Evolutionary conservation across 2,888 invertebrate species (phyloP).

Genomic region (Helleia helle): DNA sequence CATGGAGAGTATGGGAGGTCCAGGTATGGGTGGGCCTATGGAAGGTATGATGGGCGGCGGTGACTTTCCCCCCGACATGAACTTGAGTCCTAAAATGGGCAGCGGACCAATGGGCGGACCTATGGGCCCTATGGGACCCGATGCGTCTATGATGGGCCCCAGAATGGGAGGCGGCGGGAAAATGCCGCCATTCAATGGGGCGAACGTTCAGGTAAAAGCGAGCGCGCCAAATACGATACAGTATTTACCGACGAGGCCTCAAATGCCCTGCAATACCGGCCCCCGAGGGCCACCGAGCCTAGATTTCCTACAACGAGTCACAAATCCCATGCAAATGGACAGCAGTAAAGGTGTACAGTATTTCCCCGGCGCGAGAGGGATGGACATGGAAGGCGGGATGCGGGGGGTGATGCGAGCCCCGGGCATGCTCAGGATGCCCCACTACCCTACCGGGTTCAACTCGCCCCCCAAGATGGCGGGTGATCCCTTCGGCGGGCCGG

Average conservation of each 20-base stretch:
- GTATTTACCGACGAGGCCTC: slow-evolving; percentile 96
- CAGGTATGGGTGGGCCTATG: slow-evolving; percentile 69
- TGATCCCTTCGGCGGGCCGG: slow-evolving; percentile 44
- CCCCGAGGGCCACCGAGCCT: slow-evolving; percentile 89
- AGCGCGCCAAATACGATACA: slow-evolving; percentile 98
- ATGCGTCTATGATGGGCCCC: slow-evolving; percentile 79
- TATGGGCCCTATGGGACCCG: slow-evolving; percentile 67
- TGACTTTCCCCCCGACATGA: slow-evolving; percentile 69
- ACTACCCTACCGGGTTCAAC: slow-evolving; percentile 60
- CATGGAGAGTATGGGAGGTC: slow-evolving; percentile 67
- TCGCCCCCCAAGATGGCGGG: slow-evolving; percentile 60
- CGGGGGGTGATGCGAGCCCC: slow-evolving; percentile 60
- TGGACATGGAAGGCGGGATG: slow-evolving; percentile 69
- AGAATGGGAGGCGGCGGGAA: slow-evolving; percentile 73
- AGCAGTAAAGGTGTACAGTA: slow-evolving; percentile 78
- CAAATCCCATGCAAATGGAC: slow-evolving; percentile 87
- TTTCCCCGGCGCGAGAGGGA: slow-evolving; percentile 77
- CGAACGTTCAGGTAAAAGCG: slow-evolving; percentile 94
- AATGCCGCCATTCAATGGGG: slow-evolving; percentile 74
- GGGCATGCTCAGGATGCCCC: slow-evolving; percentile 61
- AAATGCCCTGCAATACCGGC: slow-evolving; percentile 79
- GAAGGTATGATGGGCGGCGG: slow-evolving; percentile 69
- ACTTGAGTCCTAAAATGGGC: slow-evolving; percentile 79
- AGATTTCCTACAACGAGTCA: slow-evolving; percentile 91
- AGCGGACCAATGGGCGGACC: slow-evolving; percentile 69